Evolutionary conservation across 1,140 invertebrate genomes (phyloP).

Genomic region (Amphibalanus amphitrite): DNA sequence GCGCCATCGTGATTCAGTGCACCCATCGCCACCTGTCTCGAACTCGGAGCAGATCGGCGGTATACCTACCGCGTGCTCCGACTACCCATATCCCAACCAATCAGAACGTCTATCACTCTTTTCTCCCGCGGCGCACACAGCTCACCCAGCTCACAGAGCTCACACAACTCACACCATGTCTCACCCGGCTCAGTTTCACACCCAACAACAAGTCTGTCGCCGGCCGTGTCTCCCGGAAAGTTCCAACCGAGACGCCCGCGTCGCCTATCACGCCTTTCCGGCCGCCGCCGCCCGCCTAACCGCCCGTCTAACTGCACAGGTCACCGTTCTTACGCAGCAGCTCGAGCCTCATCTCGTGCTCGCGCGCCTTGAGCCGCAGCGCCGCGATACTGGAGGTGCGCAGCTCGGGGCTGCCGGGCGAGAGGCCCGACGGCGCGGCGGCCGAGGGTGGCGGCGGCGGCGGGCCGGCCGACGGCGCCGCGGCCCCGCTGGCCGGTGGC

Average conservation of each 20-base stretch:
- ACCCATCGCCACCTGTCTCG: too few species aligned
- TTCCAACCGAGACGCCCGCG: background rate
- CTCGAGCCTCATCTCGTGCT: slow-evolving; percentile 73
- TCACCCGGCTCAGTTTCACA: background rate
- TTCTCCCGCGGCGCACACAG: too few species aligned
- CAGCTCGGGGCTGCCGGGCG: slow-evolving; percentile 15
- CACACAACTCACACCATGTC: background rate
- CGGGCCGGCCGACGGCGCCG: background rate
- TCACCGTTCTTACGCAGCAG: slow-evolving; percentile 63
- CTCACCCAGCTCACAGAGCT: too few species aligned
- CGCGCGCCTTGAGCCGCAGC: slow-evolving; percentile 69
- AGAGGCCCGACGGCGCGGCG: slow-evolving; percentile 8
- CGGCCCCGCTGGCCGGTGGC: slow-evolving; percentile 5
- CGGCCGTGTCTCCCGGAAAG: background rate
- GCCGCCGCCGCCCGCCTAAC: too few species aligned
- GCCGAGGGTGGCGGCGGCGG: background rate
- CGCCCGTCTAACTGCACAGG: slow-evolving; percentile 1
- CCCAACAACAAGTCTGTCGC: background rate
- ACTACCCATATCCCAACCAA: too few species aligned
- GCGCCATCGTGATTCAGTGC: too few species aligned
- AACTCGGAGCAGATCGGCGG: too few species aligned
- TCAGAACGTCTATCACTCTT: too few species aligned
- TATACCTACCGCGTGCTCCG: too few species aligned
- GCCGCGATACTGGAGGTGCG: slow-evolving; percentile 18
- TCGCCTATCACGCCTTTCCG: background rate